phyloP scores from a whole-genome alignment of 2,113 vertebrate genomes.

The Solea senegalensis region DNA sequence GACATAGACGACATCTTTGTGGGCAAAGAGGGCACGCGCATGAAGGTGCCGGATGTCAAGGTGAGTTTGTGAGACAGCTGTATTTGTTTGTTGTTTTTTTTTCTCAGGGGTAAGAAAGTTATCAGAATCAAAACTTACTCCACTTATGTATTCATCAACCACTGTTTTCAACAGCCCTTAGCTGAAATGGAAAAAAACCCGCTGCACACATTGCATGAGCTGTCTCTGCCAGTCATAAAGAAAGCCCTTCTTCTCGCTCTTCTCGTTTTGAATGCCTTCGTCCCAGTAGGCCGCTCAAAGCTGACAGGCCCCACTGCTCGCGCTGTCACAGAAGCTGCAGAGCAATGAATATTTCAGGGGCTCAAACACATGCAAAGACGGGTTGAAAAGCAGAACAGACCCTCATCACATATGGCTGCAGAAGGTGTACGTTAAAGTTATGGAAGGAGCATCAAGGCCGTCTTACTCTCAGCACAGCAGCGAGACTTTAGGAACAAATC shows the following conservation, averaged over 20 bases:
- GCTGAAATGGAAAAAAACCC: constrained; percentile 27
- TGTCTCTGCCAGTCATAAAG: constrained; percentile 61
- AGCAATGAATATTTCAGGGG: constrained; percentile 78
- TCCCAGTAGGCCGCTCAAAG: constrained; percentile 74
- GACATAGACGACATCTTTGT: constrained; percentile 98
- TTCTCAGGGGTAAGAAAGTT: background rate
- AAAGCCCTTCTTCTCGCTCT: constrained; percentile 60
- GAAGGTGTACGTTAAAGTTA: constrained; percentile 51
- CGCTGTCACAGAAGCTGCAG: constrained; percentile 69
- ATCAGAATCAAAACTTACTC: background rate
- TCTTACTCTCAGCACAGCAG: constrained; percentile 45
- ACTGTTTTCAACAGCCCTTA: constrained; percentile 41
- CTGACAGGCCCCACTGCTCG: constrained; percentile 72
- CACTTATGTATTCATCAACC: constrained; percentile 27
- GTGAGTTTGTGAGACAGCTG: constrained; percentile 70
- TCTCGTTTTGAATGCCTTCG: constrained; percentile 61
- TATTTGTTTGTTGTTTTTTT: background rate
- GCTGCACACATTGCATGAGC: constrained; percentile 42
- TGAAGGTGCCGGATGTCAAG: constrained; percentile 97
- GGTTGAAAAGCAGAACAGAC: constrained; percentile 69
- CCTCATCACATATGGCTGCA: constrained; percentile 54
- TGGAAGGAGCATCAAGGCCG: constrained; percentile 57
- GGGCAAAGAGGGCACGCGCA: constrained; percentile 96
- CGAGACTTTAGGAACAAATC: constrained; percentile 67
- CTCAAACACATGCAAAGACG: constrained; percentile 70